These are phyloP conservation scores for Tragelaphus oryx DNA, from an alignment of 2,797 vertebrate species.

Conservation along the genomic window DNA sequence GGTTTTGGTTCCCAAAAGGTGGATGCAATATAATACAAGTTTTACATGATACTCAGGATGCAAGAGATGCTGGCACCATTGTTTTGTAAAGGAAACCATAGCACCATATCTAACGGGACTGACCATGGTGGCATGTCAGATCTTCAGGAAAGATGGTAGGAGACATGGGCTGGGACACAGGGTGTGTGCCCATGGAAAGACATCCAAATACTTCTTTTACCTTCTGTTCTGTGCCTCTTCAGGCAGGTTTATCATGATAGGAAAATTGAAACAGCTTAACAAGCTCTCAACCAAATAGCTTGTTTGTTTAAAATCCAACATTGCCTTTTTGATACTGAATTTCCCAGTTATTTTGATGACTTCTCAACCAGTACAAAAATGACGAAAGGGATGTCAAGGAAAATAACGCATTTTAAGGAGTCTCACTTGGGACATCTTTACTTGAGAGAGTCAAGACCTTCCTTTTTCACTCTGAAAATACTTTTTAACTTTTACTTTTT, in stretches of 20 bases:
- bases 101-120: fast-evolving
- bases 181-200: too few species aligned
- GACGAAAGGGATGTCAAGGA: not conserved
- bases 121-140: fast-evolving
- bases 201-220: too few species aligned
- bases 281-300: not conserved
- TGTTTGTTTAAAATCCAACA: not conserved
- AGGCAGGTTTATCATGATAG: not conserved
- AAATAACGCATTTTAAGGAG: not conserved
- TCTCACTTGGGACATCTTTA: not conserved
- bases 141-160: not conserved
- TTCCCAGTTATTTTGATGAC: not conserved
- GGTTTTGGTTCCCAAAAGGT: not conserved
- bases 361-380: not conserved
- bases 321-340: not conserved
- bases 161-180: fast-evolving
- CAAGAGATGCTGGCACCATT: not conserved
- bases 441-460: not conserved
- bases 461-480: not conserved
- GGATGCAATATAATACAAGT: not conserved
- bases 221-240: not conserved
- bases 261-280: not conserved
- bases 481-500: not conserved
- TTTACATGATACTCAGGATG: fast-evolving
- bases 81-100: not conserved